Evolutionary conservation across 1,140 invertebrate genomes (phyloP).

Genomic region (Drosophila neocordata): DNA sequence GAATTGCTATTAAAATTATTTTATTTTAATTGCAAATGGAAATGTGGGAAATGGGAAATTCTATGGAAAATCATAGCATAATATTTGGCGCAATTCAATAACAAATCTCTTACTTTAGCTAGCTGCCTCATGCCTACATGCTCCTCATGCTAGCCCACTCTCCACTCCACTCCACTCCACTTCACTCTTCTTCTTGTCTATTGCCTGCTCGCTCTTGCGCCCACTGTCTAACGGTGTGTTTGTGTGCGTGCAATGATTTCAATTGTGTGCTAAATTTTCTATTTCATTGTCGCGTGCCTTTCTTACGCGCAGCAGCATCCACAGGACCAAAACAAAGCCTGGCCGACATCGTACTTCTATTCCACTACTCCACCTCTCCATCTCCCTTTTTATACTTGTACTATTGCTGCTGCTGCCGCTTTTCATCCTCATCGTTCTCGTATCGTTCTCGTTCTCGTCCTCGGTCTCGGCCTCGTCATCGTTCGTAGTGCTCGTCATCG

Average conservation of each 20-base stretch:
- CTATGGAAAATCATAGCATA: slow-evolving; percentile 50
- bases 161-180: too few relatives aligned
- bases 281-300: slow-evolving; percentile 63
- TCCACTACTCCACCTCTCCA: background rate
- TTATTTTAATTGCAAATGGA: too few relatives aligned
- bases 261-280: slow-evolving; percentile 77
- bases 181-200: background rate
- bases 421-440: too few relatives aligned
- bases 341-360: background rate
- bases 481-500: background rate
- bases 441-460: background rate
- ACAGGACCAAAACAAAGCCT: slow-evolving; percentile 6
- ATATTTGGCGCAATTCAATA: slow-evolving; percentile 41
- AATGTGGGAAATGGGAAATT: too few relatives aligned
- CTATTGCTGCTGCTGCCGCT: background rate
- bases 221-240: slow-evolving; percentile 16
- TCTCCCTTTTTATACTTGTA: background rate
- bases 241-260: slow-evolving; percentile 59
- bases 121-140: too few relatives aligned
- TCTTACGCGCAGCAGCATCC: slow-evolving; percentile 24
- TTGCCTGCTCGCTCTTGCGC: background rate
- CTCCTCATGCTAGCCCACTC: too few relatives aligned
- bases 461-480: background rate
- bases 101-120: too few relatives aligned
- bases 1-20: background rate